phyloP scores from a whole-genome alignment of 2,113 vertebrate genomes.

The Mobula birostris region DNA sequence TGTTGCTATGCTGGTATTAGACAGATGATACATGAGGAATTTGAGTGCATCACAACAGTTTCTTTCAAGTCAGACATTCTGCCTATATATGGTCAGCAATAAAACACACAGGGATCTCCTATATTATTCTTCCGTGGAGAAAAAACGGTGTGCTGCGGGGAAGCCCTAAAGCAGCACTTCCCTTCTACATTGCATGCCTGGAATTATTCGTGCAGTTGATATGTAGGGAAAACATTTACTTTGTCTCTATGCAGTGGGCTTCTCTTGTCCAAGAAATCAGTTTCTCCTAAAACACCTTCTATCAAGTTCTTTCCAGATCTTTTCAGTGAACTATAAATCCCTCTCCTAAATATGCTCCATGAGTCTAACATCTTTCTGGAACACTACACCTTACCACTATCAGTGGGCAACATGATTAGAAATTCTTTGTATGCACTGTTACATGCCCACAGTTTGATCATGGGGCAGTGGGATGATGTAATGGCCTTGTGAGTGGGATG shows the following conservation, averaged over 20 bases:
- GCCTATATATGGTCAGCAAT: background rate
- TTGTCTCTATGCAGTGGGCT: background rate
- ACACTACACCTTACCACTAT: background rate
- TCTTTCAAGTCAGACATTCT: background rate
- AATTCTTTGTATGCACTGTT: background rate
- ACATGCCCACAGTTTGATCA: no score
- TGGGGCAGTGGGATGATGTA: no score
- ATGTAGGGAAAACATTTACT: background rate
- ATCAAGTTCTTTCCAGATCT: background rate
- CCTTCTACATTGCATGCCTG: background rate
- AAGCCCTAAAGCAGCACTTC: background rate
- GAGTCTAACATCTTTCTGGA: background rate
- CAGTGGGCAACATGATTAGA: background rate
- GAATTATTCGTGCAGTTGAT: background rate
- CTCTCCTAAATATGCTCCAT: background rate
- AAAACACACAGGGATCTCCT: background rate
- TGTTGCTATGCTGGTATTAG: no score
- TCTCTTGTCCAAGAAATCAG: background rate
- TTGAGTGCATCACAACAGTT: no score
- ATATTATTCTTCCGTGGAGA: background rate
- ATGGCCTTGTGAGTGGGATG: no score
- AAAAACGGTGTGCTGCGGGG: background rate
- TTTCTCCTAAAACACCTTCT: background rate
- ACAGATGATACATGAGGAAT: no score
- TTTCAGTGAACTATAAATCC: background rate